Evolutionary conservation across 2,113 vertebrate species (phyloP).

Genomic region (Corythaixoides concolor): DNA sequence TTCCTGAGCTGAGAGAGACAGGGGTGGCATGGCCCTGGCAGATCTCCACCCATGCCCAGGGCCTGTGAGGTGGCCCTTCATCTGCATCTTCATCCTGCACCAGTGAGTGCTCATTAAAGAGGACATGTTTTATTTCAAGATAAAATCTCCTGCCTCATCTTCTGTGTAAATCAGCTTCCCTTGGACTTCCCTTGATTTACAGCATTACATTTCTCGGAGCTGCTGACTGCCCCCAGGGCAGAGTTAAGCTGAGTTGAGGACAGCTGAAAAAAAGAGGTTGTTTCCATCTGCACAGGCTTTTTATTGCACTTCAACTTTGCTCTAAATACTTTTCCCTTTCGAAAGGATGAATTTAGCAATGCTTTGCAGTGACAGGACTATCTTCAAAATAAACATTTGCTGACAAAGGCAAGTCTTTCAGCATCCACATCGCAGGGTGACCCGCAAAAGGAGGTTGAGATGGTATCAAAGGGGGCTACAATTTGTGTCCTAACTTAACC

Average conservation of each 20-base stretch:
- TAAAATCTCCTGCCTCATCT: neutral
- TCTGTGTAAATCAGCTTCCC: neutral
- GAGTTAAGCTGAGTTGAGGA: neutral
- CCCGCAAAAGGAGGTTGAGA: neutral
- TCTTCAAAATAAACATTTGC: neutral
- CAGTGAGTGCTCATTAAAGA: fast-evolving
- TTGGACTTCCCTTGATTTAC: neutral
- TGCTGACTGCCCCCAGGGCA: neutral
- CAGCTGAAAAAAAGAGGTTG: neutral
- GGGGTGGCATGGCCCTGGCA: neutral
- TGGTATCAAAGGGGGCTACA: neutral
- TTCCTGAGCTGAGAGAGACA: neutral
- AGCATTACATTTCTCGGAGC: neutral
- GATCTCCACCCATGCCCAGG: neutral
- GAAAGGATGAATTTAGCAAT: conserved; percentile 15
- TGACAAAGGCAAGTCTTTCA: neutral
- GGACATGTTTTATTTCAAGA: neutral
- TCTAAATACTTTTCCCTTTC: conserved; percentile 14
- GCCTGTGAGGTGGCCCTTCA: neutral
- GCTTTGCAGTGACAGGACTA: neutral
- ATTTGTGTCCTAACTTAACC: fast-evolving
- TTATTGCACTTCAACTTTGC: conserved; percentile 29
- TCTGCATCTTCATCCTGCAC: neutral
- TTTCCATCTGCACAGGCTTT: neutral
- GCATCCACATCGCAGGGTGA: neutral